Percentiles rank a stretch among this genome's conserved stretches.
Evolutionary conservation across 2,113 vertebrate genomes (phyloP).

Genomic region (Phyllopteryx taeniolatus): DNA sequence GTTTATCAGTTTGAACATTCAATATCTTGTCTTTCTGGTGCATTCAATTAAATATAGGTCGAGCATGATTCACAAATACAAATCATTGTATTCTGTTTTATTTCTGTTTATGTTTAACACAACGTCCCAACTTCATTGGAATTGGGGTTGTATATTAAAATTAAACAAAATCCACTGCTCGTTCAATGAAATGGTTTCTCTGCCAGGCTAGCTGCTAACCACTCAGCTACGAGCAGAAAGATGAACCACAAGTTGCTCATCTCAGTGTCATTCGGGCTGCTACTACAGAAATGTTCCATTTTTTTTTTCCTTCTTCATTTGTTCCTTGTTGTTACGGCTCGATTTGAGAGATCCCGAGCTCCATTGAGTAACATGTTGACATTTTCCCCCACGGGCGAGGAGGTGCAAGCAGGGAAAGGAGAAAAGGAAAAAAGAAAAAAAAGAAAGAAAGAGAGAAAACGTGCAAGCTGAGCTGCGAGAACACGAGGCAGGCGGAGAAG

Average conservation of each 20-base stretch:
- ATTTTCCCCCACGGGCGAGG: not conserved
- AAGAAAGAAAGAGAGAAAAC: constrained; percentile 1
- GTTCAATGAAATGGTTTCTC: too few species aligned
- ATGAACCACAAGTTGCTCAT: not conserved
- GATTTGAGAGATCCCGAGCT: not conserved
- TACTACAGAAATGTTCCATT: not conserved
- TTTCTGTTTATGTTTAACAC: too few species aligned
- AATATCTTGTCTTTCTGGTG: too few species aligned
- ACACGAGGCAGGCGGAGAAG: constrained; percentile 47
- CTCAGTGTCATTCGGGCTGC: not conserved
- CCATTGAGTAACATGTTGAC: not conserved
- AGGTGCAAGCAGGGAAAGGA: not conserved
- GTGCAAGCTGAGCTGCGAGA: constrained; percentile 1
- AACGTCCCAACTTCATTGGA: too few species aligned
- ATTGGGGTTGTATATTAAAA: too few species aligned
- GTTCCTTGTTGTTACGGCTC: not conserved
- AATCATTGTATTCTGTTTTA: too few species aligned
- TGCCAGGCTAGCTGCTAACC: too few species aligned
- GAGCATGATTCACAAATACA: too few species aligned
- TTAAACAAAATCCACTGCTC: too few species aligned
- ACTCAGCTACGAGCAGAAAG: not conserved
- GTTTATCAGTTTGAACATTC: too few species aligned
- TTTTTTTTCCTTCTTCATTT: not conserved
- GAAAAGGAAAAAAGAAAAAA: not conserved
- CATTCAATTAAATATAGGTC: too few species aligned